These are phyloP conservation scores for Rhegmatorhina hoffmannsi DNA, from an alignment of 2,113 vertebrate genomes.

Conservation along the genomic window DNA sequence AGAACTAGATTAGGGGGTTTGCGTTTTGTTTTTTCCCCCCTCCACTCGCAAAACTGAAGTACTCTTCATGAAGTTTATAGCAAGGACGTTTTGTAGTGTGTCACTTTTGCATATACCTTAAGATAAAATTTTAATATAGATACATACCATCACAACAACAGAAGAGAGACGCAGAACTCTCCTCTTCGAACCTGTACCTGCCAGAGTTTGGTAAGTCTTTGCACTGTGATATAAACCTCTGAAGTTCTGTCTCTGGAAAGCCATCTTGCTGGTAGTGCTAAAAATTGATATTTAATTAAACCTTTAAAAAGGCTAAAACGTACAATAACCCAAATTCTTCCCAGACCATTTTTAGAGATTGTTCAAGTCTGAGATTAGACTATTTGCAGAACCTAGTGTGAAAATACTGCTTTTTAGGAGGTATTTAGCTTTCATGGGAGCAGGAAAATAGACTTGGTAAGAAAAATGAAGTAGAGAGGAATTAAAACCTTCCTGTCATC, in stretches of 20 bases:
- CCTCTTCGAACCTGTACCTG: constrained; percentile 79
- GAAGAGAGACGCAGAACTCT: constrained; percentile 69
- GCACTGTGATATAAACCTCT: constrained; percentile 85
- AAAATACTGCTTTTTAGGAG: neutral
- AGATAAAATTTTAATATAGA: neutral
- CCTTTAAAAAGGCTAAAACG: neutral
- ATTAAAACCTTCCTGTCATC: neutral
- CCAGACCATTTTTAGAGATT: neutral
- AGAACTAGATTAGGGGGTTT: neutral
- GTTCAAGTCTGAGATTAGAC: neutral
- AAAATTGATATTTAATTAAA: constrained; percentile 16
- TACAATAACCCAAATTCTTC: neutral
- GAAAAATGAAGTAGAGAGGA: neutral
- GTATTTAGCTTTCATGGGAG: neutral
- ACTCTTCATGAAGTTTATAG: neutral
- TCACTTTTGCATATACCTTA: neutral
- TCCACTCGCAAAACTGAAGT: neutral
- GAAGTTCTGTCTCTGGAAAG: constrained; percentile 83
- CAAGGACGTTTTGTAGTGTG: neutral
- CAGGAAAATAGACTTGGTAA: neutral
- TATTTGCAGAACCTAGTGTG: neutral
- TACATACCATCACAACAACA: constrained; percentile 78
- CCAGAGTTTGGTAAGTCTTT: constrained; percentile 86
- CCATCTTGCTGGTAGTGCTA: constrained; percentile 88
- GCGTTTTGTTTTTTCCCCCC: no score